Percentiles rank a stretch among this genome's conserved stretches.
These are phyloP conservation scores for Himalopsyche phryganea DNA, from an alignment of 1,140 invertebrate species.

Conservation along the genomic window DNA sequence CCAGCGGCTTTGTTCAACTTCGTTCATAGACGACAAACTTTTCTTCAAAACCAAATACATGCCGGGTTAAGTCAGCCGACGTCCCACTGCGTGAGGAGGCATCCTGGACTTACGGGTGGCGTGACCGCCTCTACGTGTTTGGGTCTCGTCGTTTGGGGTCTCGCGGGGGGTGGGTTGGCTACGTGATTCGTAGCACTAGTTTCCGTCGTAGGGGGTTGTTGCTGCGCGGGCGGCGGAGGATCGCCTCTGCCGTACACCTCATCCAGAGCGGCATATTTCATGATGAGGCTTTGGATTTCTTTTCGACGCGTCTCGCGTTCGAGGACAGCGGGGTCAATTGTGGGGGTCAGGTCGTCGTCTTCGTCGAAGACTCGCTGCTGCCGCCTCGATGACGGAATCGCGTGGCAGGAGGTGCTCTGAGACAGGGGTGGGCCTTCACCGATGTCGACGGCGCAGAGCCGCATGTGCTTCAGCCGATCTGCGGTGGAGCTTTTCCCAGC, in stretches of 20 bases:
- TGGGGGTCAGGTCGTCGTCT: slow-evolving; percentile 53
- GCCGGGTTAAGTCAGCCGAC: neutral
- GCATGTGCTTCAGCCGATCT: slow-evolving; percentile 46
- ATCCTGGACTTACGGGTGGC: slow-evolving; percentile 54
- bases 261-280: slow-evolving; percentile 71
- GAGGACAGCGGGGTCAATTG: slow-evolving; percentile 54
- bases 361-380: slow-evolving; percentile 52
- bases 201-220: slow-evolving; percentile 42
- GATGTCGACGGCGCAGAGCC: slow-evolving; percentile 52
- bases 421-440: slow-evolving; percentile 35
- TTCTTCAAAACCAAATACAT: too few species aligned
- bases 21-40: too few species aligned
- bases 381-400: slow-evolving; percentile 42
- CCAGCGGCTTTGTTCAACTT: too few species aligned
- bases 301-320: slow-evolving; percentile 73
- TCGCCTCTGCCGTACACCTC: slow-evolving; percentile 56
- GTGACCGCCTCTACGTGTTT: slow-evolving; percentile 42
- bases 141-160: slow-evolving; percentile 8
- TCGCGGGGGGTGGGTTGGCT: slow-evolving; percentile 21
- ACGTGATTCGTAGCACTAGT: slow-evolving; percentile 36
- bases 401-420: slow-evolving; percentile 42
- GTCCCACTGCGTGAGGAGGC: neutral
- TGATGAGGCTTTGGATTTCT: slow-evolving; percentile 74
- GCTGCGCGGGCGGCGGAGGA: slow-evolving; percentile 37
- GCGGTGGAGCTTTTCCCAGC: slow-evolving; percentile 52